Conservation (phyloP, 1,140 invertebrate genomes). For the Gonatopus flavifemur region DNA sequence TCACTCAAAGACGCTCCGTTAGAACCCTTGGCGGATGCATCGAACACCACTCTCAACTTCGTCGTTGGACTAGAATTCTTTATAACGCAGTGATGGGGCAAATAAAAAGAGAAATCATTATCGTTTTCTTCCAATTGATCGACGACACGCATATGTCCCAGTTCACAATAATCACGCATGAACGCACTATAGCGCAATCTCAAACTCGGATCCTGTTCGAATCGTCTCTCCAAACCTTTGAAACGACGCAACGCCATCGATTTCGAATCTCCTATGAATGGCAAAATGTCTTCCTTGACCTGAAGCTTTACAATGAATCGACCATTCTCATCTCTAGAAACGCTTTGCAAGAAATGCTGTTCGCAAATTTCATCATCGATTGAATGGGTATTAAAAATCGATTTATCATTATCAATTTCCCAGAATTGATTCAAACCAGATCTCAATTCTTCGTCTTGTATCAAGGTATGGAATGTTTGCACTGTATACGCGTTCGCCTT, state of each 20-base stretch:
- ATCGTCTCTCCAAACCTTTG: constrained; percentile 12
- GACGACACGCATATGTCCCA: constrained; percentile 39
- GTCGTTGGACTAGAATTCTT: too few species aligned
- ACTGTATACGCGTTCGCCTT: not conserved
- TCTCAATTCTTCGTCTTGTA: not conserved
- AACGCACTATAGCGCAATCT: constrained; percentile 31
- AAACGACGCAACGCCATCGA: constrained; percentile 13
- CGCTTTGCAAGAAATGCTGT: too few species aligned
- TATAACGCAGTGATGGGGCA: too few species aligned
- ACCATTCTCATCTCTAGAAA: constrained; percentile 18
- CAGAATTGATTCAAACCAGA: too few species aligned
- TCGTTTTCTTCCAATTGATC: not conserved
- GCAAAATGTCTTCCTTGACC: constrained; percentile 21
- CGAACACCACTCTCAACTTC: too few species aligned
- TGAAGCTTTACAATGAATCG: constrained; percentile 25
- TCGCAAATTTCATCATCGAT: constrained; percentile 23
- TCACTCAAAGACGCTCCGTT: constrained; percentile 28
- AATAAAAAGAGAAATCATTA: too few species aligned
- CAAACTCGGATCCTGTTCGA: constrained; percentile 18
- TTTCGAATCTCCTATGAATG: constrained; percentile 15
- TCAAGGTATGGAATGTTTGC: not conserved
- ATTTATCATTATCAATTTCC: too few species aligned
- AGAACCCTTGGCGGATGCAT: not conserved
- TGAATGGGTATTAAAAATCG: not conserved
- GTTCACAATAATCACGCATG: constrained; percentile 38